phyloP scores from a whole-genome alignment of 1,140 invertebrate species.

The Sycophaga agraensis region DNA sequence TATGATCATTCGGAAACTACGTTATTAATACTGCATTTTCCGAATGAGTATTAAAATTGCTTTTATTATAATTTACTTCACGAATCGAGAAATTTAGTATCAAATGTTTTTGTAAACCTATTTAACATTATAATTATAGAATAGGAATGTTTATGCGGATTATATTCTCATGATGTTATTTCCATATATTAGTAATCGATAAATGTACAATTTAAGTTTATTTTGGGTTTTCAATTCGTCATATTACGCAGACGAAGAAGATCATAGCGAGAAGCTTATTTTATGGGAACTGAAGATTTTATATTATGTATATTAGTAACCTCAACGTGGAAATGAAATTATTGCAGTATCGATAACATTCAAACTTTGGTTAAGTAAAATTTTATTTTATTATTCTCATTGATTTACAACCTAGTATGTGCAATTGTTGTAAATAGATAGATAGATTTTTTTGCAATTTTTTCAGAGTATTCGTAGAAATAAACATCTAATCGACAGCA shows the following conservation, averaged over 20 bases:
- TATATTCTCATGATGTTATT: constrained; percentile 8
- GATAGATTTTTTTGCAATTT: constrained; percentile 3
- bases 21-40: not conserved
- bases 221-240: not conserved
- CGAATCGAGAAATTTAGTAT: not conserved
- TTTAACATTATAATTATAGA: too few species aligned
- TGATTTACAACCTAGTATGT: constrained; percentile 1
- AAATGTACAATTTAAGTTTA: constrained; percentile 8
- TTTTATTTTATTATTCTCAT: constrained; percentile 25
- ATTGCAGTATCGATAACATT: constrained; percentile 5
- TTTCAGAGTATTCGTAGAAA: not conserved
- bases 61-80: not conserved
- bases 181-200: constrained; percentile 2
- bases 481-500: not conserved
- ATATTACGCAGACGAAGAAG: not conserved
- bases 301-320: constrained; percentile 9
- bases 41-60: not conserved
- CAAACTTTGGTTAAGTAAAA: constrained; percentile 6
- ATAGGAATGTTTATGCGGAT: not conserved
- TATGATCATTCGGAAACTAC: not conserved
- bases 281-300: constrained; percentile 5
- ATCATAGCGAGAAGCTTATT: not conserved
- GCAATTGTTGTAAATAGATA: constrained; percentile 16
- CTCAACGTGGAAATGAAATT: not conserved
- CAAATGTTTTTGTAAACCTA: not conserved